Evolutionary conservation across 2,113 vertebrate species (phyloP).

Genomic region (Ceyx margarethae): DNA sequence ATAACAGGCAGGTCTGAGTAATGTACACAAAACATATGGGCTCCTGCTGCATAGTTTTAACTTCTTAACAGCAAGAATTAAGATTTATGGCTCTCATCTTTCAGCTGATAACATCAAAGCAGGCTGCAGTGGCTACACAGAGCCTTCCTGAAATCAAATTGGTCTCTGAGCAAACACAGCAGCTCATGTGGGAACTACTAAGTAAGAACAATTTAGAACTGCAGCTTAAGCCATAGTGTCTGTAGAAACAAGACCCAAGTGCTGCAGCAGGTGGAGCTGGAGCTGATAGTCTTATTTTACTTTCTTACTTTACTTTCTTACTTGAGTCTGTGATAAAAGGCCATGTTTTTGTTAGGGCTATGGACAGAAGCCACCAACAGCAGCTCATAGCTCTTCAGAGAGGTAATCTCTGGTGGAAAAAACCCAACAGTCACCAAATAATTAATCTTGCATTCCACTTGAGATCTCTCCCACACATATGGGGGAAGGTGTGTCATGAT

Average conservation of each 20-base stretch:
- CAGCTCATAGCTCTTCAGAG: conserved; percentile 1
- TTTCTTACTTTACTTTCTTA: background rate
- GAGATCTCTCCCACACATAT: conserved; percentile 40
- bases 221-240: background rate
- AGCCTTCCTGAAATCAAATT: conserved; percentile 3
- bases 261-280: background rate
- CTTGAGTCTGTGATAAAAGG: background rate
- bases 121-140: conserved; percentile 10
- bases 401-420: conserved; percentile 24
- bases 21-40: background rate
- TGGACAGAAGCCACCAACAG: background rate
- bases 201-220: background rate
- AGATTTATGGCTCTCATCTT: conserved; percentile 13
- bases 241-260: background rate
- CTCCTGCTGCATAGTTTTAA: background rate
- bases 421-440: background rate
- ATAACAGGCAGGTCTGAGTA: background rate
- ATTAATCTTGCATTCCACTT: conserved; percentile 51
- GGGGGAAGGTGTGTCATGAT: conserved; percentile 48
- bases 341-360: background rate
- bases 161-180: background rate
- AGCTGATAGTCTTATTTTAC: background rate
- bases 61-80: conserved; percentile 23
- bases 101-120: conserved; percentile 23
- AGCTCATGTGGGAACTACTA: background rate